phyloP scores from a whole-genome alignment of 2,113 vertebrate species.

The Smithornis capensis region DNA sequence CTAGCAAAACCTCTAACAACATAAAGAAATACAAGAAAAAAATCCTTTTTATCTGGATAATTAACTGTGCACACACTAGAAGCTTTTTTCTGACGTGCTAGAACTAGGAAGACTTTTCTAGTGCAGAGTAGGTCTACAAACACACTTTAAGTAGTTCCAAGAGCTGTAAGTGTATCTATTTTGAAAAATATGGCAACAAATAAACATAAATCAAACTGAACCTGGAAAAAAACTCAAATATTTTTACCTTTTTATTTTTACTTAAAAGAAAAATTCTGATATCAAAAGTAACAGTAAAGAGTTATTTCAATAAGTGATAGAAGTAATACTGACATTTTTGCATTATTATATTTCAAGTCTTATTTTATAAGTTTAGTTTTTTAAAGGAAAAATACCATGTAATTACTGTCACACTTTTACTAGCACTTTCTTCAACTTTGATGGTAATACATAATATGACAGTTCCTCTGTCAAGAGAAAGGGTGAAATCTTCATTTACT shows the following conservation, averaged over 20 bases:
- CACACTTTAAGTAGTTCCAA: neutral
- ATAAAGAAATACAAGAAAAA: neutral
- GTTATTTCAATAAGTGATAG: neutral
- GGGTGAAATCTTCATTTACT: conserved; percentile 36
- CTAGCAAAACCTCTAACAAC: neutral
- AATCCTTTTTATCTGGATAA: neutral
- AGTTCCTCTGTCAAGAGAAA: conserved; percentile 11
- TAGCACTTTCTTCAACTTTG: neutral
- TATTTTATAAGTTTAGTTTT: neutral
- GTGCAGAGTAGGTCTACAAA: neutral
- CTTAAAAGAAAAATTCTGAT: neutral
- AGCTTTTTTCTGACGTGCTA: neutral
- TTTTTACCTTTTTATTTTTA: neutral
- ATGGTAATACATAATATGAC: conserved; percentile 13
- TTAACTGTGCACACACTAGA: neutral
- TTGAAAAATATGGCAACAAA: neutral
- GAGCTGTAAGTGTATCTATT: neutral
- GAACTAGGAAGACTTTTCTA: neutral
- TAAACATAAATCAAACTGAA: neutral
- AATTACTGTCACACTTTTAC: neutral
- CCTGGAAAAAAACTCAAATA: neutral
- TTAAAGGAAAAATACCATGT: neutral
- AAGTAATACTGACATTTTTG: neutral
- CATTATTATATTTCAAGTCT: neutral
- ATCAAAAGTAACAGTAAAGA: neutral